Percentiles rank a stretch among this genome's conserved stretches.
Evolutionary conservation across 2,113 vertebrate genomes (phyloP).

Genomic region (Periophthalmodon schlosseri): DNA sequence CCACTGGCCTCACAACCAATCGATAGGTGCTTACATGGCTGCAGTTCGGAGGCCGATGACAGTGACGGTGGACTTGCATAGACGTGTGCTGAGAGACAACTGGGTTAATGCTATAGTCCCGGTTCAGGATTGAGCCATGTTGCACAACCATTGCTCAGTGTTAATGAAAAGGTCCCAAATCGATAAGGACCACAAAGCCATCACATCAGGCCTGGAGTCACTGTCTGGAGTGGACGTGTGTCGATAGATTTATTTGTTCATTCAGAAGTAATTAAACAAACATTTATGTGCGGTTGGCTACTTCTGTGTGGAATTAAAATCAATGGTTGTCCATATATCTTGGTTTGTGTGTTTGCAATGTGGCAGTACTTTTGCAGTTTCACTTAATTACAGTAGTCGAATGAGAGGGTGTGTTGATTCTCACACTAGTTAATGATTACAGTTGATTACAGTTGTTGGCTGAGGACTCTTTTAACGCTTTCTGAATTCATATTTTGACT

Average conservation of each 20-base stretch:
- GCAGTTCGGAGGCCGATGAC: conserved; percentile 46
- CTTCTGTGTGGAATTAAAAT: conserved; percentile 9
- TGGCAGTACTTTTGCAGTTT: neutral
- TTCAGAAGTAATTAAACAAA: conserved; percentile 42
- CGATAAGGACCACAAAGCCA: conserved; percentile 33
- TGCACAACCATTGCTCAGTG: conserved; percentile 46
- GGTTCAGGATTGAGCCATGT: conserved; percentile 64
- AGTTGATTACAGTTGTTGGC: neutral
- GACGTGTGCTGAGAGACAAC: conserved; percentile 37
- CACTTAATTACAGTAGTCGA: conserved; percentile 16
- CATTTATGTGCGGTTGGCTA: conserved; percentile 36
- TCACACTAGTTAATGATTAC: neutral
- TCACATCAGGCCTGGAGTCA: conserved; percentile 24
- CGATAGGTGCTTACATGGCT: conserved; percentile 38
- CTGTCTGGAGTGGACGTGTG: conserved; percentile 6
- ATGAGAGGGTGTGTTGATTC: neutral
- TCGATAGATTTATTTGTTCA: conserved; percentile 23
- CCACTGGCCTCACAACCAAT: conserved; percentile 46
- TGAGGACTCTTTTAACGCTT: neutral
- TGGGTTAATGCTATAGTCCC: conserved; percentile 66
- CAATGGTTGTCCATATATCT: conserved; percentile 13
- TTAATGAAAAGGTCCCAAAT: conserved; percentile 63
- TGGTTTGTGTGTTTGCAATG: conserved; percentile 3
- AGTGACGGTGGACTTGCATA: conserved; percentile 49
- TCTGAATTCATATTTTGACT: neutral